Evolutionary conservation across 2,888 invertebrate species (phyloP).

Genomic region (Leptopilina drosophilae): DNA sequence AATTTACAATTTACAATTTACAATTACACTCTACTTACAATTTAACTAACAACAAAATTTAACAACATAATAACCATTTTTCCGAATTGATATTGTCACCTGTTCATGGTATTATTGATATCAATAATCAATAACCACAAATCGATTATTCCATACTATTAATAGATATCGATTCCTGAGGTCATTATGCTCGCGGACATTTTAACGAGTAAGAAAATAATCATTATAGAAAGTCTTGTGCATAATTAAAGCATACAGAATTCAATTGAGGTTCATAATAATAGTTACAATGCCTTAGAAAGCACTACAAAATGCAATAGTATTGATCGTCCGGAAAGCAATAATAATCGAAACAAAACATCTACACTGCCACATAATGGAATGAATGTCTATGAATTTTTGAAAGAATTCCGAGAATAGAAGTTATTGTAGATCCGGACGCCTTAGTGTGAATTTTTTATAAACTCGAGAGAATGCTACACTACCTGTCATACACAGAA

Average conservation of each 20-base stretch:
- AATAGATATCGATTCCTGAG: background rate
- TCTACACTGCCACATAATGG: background rate
- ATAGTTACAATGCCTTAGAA: background rate
- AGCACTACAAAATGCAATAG: constrained; percentile 7
- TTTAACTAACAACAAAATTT: too few relatives aligned
- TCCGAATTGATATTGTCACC: too few relatives aligned
- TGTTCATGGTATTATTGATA: too few relatives aligned
- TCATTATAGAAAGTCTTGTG: background rate
- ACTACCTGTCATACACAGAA: too few relatives aligned
- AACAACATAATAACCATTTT: too few relatives aligned
- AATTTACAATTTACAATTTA: too few relatives aligned
- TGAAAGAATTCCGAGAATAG: background rate
- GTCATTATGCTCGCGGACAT: background rate
- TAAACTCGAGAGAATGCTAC: background rate
- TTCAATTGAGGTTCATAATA: background rate
- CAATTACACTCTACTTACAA: too few relatives aligned
- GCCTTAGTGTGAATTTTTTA: background rate
- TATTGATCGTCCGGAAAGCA: background rate
- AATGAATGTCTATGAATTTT: constrained; percentile 12
- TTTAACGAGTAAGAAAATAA: constrained; percentile 8
- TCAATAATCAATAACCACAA: too few relatives aligned
- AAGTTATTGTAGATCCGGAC: background rate
- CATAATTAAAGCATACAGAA: background rate
- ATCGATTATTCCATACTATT: background rate
- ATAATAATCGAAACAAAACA: constrained; percentile 11